These are phyloP conservation scores for Xenopus laevis DNA, from an alignment of 2,113 vertebrate genomes.

Conservation along the genomic window DNA sequence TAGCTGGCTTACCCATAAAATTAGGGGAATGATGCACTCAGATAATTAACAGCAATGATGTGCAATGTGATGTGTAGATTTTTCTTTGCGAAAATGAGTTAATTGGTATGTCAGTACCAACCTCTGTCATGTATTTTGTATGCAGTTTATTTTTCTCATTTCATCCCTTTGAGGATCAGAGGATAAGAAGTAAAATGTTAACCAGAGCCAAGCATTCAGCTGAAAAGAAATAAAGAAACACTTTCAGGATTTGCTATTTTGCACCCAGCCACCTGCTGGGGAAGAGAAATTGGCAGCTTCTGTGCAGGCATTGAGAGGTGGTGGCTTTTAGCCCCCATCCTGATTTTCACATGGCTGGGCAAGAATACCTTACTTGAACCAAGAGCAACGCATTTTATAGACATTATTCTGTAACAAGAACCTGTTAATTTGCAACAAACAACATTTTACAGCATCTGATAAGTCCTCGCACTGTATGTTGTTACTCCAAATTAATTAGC, in stretches of 20 bases:
- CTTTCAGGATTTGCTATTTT: slow-evolving; percentile 45
- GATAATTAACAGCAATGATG: slow-evolving; percentile 28
- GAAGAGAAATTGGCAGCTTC: slow-evolving; percentile 43
- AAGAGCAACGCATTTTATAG: slow-evolving; percentile 32
- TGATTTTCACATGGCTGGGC: slow-evolving; percentile 42
- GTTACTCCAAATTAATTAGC: slow-evolving; percentile 37
- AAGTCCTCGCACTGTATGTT: slow-evolving; percentile 20
- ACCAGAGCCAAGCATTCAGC: slow-evolving; percentile 44
- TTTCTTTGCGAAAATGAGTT: slow-evolving; percentile 7
- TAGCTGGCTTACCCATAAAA: slow-evolving; percentile 4
- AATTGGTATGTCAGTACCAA: slow-evolving; percentile 35
- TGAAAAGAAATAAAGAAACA: slow-evolving; percentile 44
- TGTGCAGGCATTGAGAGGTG: slow-evolving; percentile 38
- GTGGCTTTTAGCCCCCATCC: slow-evolving; percentile 40
- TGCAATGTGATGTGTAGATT: slow-evolving; percentile 19
- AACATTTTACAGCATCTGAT: slow-evolving; percentile 26
- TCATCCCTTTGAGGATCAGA: slow-evolving; percentile 36
- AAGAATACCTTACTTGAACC: slow-evolving; percentile 30
- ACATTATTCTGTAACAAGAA: slow-evolving; percentile 25
- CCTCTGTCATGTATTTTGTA: slow-evolving; percentile 16
- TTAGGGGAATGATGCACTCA: slow-evolving; percentile 17
- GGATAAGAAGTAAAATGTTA: slow-evolving; percentile 45
- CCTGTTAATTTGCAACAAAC: slow-evolving; percentile 38
- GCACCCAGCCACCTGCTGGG: slow-evolving; percentile 46
- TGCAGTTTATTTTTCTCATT: slow-evolving; percentile 32